These are phyloP conservation scores for Yponomeuta sedellus DNA, from an alignment of 2,888 invertebrate species.

Conservation along the genomic window DNA sequence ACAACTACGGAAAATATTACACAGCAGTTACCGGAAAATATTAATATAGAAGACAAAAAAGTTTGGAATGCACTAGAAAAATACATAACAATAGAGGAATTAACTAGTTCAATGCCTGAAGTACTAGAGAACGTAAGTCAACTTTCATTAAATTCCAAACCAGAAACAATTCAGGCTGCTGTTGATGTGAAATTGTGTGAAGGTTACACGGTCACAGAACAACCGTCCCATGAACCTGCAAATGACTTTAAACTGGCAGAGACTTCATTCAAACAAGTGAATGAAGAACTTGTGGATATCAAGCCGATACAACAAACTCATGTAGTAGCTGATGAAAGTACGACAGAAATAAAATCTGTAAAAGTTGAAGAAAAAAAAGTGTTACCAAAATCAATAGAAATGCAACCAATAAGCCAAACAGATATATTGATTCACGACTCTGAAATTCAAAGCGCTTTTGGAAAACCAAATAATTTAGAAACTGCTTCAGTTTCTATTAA, in stretches of 20 bases:
- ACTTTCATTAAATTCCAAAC: conserved; percentile 28
- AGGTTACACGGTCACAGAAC: conserved; percentile 44
- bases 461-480: conserved; percentile 29
- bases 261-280: conserved; percentile 54
- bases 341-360: conserved; percentile 25
- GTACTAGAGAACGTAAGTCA: conserved; percentile 39
- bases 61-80: conserved; percentile 36
- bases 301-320: conserved; percentile 48
- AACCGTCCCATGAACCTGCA: conserved; percentile 58
- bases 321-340: conserved; percentile 44
- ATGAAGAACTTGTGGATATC: conserved; percentile 43
- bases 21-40: conserved; percentile 35
- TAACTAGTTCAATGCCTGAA: conserved; percentile 36
- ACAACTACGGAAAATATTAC: conserved; percentile 40
- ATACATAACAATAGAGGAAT: conserved; percentile 39
- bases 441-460: conserved; percentile 37
- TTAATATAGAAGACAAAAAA: conserved; percentile 26
- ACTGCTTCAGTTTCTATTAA: conserved; percentile 40
- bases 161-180: conserved; percentile 36
- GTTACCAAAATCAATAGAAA: conserved; percentile 34
- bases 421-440: conserved; percentile 46
- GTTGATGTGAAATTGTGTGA: conserved; percentile 43
- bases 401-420: conserved; percentile 41
- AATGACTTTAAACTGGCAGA: conserved; percentile 46
- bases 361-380: conserved; percentile 30